Conservation (phyloP, 2,888 invertebrate species). For the Brachyptera risi region DNA sequence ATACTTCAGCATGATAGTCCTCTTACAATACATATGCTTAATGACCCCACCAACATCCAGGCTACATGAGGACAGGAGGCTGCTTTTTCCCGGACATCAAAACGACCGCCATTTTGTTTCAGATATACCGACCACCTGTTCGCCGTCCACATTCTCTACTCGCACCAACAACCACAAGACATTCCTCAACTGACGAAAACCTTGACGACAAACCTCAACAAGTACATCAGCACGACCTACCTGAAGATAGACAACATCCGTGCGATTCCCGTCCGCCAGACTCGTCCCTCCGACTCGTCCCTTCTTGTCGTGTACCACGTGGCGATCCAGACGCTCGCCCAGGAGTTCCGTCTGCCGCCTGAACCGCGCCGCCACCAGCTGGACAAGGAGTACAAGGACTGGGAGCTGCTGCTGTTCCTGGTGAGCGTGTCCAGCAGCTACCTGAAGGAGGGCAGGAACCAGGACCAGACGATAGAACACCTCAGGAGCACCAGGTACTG, state of each 20-base stretch:
- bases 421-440: background rate
- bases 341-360: too few relatives aligned
- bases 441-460: background rate
- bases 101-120: too few relatives aligned
- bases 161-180: background rate
- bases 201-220: background rate
- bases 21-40: too few relatives aligned
- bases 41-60: too few relatives aligned
- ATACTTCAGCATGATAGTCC: too few relatives aligned
- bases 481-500: constrained; percentile 25
- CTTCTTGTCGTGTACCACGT: too few relatives aligned
- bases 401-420: background rate
- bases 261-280: background rate
- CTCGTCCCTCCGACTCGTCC: too few relatives aligned
- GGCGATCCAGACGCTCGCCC: too few relatives aligned
- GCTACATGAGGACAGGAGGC: too few relatives aligned
- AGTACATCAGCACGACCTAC: background rate
- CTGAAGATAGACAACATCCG: background rate
- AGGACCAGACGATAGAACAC: too few relatives aligned
- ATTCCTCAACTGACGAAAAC: background rate
- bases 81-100: too few relatives aligned
- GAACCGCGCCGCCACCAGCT: too few relatives aligned
- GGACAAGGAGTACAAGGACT: background rate
- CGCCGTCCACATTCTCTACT: background rate
- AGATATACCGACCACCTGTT: background rate